Conservation (phyloP, 2,888 invertebrate species). For the Linnaemya vulpina region DNA sequence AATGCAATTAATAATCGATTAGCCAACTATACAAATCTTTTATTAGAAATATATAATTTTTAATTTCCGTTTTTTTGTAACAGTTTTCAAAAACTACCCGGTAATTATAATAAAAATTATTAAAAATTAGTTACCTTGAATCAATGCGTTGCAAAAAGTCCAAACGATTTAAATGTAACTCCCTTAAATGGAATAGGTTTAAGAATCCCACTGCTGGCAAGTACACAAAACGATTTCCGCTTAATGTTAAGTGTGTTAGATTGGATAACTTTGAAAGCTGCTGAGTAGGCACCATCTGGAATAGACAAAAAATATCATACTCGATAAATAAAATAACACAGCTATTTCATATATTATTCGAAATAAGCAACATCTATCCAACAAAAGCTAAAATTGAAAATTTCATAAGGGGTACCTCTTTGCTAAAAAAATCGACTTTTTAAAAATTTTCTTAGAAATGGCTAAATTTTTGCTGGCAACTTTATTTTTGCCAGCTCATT, state of each 20-base stretch:
- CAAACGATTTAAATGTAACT: constrained; percentile 88
- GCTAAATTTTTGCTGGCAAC: no score
- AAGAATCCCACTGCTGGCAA: constrained; percentile 91
- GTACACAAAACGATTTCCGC: constrained; percentile 89
- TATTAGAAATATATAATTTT: no score
- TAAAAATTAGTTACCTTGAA: constrained; percentile 83
- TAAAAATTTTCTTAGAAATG: no score
- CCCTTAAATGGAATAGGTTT: constrained; percentile 91
- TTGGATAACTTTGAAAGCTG: constrained; percentile 90
- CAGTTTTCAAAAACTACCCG: neutral
- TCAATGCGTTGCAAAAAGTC: constrained; percentile 88
- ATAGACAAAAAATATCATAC: neutral
- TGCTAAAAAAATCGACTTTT: no score
- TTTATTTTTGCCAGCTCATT: no score
- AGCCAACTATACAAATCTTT: no score
- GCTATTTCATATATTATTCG: no score
- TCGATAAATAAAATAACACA: no score
- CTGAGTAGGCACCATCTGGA: constrained; percentile 87
- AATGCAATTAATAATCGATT: no score
- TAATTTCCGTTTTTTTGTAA: neutral
- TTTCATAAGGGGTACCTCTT: no score
- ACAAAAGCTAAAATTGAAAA: no score
- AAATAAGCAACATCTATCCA: no score
- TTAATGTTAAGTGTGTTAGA: constrained; percentile 89
- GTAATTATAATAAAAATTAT: neutral